Conservation (phyloP, 2,888 invertebrate species). For the Galerucella calmariensis region DNA sequence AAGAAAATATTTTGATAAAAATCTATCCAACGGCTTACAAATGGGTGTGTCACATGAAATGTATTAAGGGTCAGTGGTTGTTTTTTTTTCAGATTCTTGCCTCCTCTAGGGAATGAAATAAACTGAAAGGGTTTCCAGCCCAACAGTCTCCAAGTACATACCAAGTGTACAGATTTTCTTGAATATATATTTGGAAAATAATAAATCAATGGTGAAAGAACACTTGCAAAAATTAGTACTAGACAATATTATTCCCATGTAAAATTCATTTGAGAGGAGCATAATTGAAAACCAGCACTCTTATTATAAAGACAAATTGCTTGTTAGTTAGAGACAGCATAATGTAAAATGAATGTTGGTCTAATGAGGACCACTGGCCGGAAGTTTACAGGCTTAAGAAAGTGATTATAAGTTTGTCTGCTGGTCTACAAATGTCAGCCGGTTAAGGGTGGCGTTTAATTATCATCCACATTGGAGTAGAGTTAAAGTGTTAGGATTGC, state of each 20-base stretch:
- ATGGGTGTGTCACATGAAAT: slow-evolving; percentile 12
- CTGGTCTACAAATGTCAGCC: neutral
- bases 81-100: too few relatives aligned
- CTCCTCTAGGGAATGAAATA: too few relatives aligned
- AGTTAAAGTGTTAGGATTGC: neutral
- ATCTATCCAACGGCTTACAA: slow-evolving; percentile 19
- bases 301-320: neutral
- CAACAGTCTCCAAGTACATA: too few relatives aligned
- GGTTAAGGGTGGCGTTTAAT: neutral
- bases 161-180: too few relatives aligned
- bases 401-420: neutral
- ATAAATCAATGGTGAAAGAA: neutral
- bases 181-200: too few relatives aligned
- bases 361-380: neutral
- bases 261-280: neutral
- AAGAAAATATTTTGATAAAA: slow-evolving; percentile 23
- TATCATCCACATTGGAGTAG: neutral
- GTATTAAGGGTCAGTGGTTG: slow-evolving; percentile 3
- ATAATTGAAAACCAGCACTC: neutral
- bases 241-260: neutral
- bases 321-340: neutral
- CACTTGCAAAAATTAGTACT: neutral
- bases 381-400: neutral
- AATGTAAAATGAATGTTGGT: neutral
- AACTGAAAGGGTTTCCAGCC: too few relatives aligned